phyloP scores from a whole-genome alignment of 2,888 invertebrate species.

The Ryuthela nishihirai region DNA sequence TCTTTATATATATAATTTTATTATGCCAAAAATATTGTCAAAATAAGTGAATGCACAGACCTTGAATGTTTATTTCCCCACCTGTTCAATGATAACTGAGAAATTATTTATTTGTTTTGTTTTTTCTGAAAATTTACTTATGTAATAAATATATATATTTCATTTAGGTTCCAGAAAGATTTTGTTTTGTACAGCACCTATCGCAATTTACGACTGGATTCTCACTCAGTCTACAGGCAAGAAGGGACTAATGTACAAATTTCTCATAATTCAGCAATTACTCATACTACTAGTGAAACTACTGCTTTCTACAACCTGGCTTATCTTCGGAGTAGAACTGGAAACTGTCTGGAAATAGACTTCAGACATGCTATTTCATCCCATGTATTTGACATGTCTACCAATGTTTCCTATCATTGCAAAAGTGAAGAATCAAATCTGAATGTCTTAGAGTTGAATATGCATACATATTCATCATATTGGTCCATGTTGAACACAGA shows the following conservation, averaged over 20 bases:
- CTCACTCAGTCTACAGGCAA: conserved; percentile 3
- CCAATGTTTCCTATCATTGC: conserved; percentile 5
- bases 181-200: conserved; percentile 14
- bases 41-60: too few relatives aligned
- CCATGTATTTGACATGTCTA: conserved; percentile 3
- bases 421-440: neutral
- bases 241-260: neutral
- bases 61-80: too few relatives aligned
- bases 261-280: conserved; percentile 7
- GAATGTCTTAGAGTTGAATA: conserved; percentile 8
- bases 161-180: conserved; percentile 19
- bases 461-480: conserved; percentile 9
- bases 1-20: too few relatives aligned
- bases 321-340: conserved; percentile 5
- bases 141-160: neutral
- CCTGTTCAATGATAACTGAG: neutral
- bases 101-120: neutral
- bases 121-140: neutral
- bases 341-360: neutral
- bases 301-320: conserved; percentile 6
- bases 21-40: too few relatives aligned
- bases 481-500: conserved; percentile 22
- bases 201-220: conserved; percentile 5
- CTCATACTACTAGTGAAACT: conserved; percentile 1
- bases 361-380: conserved; percentile 4